Evolutionary conservation across 2,888 invertebrate species (phyloP).

Genomic region (Pegoplata infirma): DNA sequence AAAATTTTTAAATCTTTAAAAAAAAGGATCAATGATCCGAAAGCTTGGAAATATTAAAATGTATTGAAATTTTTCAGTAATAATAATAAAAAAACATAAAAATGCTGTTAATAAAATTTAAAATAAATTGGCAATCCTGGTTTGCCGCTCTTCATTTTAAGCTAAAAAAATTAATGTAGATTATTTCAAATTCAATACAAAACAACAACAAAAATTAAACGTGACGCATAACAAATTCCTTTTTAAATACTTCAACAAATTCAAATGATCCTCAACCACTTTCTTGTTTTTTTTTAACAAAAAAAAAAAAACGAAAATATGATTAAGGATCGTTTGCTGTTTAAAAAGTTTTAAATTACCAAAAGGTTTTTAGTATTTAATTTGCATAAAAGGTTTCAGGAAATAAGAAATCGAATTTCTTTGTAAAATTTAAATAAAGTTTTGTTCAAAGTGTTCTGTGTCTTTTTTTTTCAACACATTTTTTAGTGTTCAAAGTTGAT

Average conservation of each 20-base stretch:
- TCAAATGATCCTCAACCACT: conserved; percentile 44
- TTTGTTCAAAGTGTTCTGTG: neutral
- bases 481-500: conserved; percentile 33
- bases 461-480: conserved; percentile 1
- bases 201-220: conserved; percentile 36
- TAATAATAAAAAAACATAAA: too few species aligned
- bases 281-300: neutral
- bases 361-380: conserved; percentile 41
- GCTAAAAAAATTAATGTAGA: neutral
- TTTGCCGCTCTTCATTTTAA: neutral
- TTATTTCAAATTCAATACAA: neutral
- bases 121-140: conserved; percentile 13
- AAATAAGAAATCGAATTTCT: conserved; percentile 53
- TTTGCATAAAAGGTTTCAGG: conserved; percentile 58
- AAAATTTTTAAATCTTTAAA: too few species aligned
- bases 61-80: too few species aligned
- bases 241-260: conserved; percentile 27
- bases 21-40: too few species aligned
- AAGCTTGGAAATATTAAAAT: too few species aligned
- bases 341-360: conserved; percentile 50
- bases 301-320: conserved; percentile 1
- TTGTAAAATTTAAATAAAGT: conserved; percentile 23
- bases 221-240: conserved; percentile 56
- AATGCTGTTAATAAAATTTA: too few species aligned
- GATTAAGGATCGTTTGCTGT: conserved; percentile 50